Conservation (phyloP, 2,888 invertebrate genomes). For the Euzetes globulus region DNA sequence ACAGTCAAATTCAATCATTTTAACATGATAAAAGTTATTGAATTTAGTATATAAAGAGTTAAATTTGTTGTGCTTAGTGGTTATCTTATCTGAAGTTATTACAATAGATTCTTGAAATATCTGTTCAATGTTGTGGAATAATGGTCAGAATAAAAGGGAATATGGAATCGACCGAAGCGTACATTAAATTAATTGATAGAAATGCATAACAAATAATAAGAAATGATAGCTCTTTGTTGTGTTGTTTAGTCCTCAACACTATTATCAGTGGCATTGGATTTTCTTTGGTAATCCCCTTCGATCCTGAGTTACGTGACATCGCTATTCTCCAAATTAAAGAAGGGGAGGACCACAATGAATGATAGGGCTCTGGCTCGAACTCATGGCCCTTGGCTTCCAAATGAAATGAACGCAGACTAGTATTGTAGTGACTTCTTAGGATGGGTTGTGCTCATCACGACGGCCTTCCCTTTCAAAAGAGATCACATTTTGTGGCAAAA, state of each 20-base stretch:
- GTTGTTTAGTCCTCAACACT: background rate
- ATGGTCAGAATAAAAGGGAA: background rate
- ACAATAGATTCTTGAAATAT: too few relatives aligned
- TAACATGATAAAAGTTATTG: too few relatives aligned
- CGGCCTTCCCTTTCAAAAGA: background rate
- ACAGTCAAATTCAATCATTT: too few relatives aligned
- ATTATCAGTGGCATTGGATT: background rate
- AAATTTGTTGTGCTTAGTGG: too few relatives aligned
- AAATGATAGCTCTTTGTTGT: slow-evolving; percentile 1
- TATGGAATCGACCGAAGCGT: background rate
- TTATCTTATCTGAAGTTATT: too few relatives aligned
- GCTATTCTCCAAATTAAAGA: slow-evolving; percentile 23
- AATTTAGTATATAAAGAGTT: too few relatives aligned
- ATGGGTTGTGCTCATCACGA: slow-evolving; percentile 20
- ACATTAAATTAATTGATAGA: background rate
- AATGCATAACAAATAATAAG: background rate
- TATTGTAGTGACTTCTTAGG: slow-evolving; percentile 12
- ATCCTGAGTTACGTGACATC: slow-evolving; percentile 14
- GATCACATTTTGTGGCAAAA: background rate
- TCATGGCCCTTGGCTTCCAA: slow-evolving; percentile 14
- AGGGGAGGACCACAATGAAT: slow-evolving; percentile 21
- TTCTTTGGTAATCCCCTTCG: slow-evolving; percentile 20
- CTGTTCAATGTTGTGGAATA: background rate
- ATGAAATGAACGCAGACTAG: slow-evolving; percentile 7
- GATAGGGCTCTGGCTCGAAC: slow-evolving; percentile 14